These are phyloP conservation scores for Emmelina monodactyla DNA, from an alignment of 2,888 invertebrate species.

Conservation along the genomic window DNA sequence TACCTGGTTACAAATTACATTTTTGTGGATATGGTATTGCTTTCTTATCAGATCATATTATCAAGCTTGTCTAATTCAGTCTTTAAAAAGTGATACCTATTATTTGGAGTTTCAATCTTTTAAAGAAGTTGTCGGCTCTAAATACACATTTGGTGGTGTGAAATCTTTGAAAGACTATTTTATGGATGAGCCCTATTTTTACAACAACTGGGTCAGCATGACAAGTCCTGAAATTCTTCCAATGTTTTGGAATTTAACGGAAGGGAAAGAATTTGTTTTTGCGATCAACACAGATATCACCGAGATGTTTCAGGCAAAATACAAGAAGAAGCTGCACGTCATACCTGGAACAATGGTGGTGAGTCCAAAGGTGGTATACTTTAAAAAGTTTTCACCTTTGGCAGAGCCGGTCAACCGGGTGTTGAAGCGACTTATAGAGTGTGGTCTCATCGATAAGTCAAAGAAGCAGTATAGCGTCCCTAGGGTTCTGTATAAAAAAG, in stretches of 20 bases:
- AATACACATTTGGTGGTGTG: conserved; percentile 28
- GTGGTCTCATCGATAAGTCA: conserved; percentile 25
- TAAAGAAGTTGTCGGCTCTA: conserved; percentile 21
- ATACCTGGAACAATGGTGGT: conserved; percentile 33
- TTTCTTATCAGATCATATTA: conserved; percentile 33
- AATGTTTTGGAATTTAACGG: conserved; percentile 18
- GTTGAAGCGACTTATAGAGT: conserved; percentile 26
- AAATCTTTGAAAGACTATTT: conserved; percentile 28
- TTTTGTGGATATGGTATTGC: conserved; percentile 34
- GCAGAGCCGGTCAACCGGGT: conserved; percentile 21
- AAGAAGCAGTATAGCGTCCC: conserved; percentile 18
- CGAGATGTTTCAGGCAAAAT: conserved; percentile 22
- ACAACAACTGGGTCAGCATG: conserved; percentile 26
- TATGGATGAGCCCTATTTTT: conserved; percentile 24
- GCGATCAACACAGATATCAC: conserved; percentile 29
- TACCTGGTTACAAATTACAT: conserved; percentile 22
- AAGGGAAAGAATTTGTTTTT: conserved; percentile 27
- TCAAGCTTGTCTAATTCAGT: conserved; percentile 30
- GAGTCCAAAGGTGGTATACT: conserved; percentile 37
- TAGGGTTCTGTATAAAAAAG: not conserved
- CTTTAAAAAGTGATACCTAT: conserved; percentile 26
- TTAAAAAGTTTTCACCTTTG: conserved; percentile 36
- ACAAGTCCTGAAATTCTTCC: conserved; percentile 11
- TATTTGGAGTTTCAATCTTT: conserved; percentile 22
- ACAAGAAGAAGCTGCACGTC: conserved; percentile 27